Conservation (phyloP, 2,888 invertebrate species). For the Tiliacea citrago region DNA sequence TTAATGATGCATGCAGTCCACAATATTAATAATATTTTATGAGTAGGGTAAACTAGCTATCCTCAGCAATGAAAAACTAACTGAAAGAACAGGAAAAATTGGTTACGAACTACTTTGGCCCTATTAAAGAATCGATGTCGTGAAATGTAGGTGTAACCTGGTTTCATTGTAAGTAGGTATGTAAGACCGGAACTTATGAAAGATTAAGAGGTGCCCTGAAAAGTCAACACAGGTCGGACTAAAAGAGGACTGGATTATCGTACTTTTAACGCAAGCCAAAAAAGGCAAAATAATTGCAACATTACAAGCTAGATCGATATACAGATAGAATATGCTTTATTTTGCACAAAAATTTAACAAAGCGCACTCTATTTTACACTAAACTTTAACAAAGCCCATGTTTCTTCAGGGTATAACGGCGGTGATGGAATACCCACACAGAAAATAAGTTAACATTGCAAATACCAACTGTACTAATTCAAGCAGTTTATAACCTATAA, state of each 20-base stretch:
- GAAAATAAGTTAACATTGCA: not conserved
- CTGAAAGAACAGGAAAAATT: not conserved
- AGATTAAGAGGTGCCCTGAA: not conserved
- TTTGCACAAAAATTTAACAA: not conserved
- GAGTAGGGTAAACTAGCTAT: too few relatives aligned
- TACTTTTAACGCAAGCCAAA: not conserved
- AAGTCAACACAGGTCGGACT: not conserved
- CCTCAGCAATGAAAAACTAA: not conserved
- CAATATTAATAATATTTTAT: not conserved
- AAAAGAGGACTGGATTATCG: not conserved
- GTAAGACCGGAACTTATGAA: not conserved
- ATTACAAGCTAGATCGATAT: not conserved
- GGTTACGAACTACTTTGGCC: not conserved
- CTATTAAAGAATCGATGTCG: conserved; percentile 3
- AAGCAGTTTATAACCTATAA: conserved; percentile 9
- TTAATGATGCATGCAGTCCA: not conserved
- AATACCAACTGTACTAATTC: conserved; percentile 8
- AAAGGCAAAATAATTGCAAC: not conserved
- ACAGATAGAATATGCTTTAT: not conserved
- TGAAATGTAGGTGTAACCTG: conserved; percentile 7
- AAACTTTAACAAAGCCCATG: too few relatives aligned
- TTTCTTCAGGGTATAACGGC: not conserved
- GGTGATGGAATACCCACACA: not conserved
- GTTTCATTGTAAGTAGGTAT: conserved; percentile 9
- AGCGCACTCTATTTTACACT: too few relatives aligned